Evolutionary conservation across 2,797 vertebrate species (phyloP).

Genomic region (Mareca strepera): DNA sequence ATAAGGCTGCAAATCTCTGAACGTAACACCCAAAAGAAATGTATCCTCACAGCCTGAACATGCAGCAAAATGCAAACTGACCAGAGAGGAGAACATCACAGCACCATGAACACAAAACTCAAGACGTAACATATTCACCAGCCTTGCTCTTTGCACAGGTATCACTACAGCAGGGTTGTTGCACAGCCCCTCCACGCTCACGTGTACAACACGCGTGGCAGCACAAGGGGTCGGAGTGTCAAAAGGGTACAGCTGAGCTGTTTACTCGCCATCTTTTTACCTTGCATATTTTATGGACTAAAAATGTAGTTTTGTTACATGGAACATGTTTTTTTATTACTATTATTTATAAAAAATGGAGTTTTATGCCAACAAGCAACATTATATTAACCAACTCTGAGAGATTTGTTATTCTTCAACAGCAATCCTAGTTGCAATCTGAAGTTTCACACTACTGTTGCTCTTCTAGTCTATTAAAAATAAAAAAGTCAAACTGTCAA

Average conservation of each 20-base stretch:
- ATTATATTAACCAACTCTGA: neutral
- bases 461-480: neutral
- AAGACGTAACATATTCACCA: neutral
- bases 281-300: neutral
- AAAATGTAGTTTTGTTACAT: neutral
- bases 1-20: neutral
- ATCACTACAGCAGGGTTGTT: neutral
- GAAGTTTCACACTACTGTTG: neutral
- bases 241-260: neutral
- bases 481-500: neutral
- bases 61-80: neutral
- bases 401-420: neutral
- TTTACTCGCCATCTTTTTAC: neutral
- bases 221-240: fast-evolving
- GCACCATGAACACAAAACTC: neutral
- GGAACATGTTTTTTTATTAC: neutral
- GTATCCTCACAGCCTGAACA: neutral
- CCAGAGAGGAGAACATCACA: neutral
- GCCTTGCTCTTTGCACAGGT: neutral
- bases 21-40: neutral
- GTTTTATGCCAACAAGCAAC: neutral
- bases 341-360: neutral
- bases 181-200: neutral
- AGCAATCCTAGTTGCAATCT: neutral
- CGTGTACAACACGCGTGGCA: fast-evolving